Evolutionary conservation across 2,113 vertebrate genomes (phyloP).

Genomic region (Zosterops borbonicus): DNA sequence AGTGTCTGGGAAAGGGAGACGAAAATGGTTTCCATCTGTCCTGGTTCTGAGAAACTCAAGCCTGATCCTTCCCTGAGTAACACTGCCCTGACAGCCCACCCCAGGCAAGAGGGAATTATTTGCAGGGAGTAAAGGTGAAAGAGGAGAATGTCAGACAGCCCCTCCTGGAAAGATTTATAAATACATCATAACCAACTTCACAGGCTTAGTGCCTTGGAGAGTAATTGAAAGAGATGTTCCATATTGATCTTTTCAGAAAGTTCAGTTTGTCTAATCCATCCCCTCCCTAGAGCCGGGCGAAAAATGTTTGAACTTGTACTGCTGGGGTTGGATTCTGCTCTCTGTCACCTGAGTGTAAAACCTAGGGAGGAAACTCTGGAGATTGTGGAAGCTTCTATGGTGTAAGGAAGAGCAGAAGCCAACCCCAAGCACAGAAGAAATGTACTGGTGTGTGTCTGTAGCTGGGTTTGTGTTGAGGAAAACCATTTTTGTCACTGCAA

Average conservation of each 20-base stretch:
- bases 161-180: constrained; percentile 63
- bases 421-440: neutral
- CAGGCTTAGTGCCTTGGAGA: constrained; percentile 58
- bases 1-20: neutral
- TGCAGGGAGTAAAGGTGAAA: neutral
- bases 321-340: constrained; percentile 10
- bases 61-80: neutral
- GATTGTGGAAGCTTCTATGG: neutral
- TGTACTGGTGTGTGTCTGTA: neutral
- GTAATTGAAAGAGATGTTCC: constrained; percentile 70
- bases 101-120: neutral
- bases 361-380: neutral
- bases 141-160: constrained; percentile 32
- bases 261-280: constrained; percentile 66
- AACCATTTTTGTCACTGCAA: neutral
- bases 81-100: neutral
- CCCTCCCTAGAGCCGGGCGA: constrained; percentile 4
- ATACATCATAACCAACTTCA: constrained; percentile 59
- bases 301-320: constrained; percentile 56
- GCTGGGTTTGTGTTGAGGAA: neutral
- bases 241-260: constrained; percentile 71
- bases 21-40: neutral
- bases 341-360: constrained; percentile 3
- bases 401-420: constrained; percentile 2
- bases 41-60: neutral